These are phyloP conservation scores for Drosophila seclusa DNA, from an alignment of 2,888 invertebrate species.

Conservation along the genomic window DNA sequence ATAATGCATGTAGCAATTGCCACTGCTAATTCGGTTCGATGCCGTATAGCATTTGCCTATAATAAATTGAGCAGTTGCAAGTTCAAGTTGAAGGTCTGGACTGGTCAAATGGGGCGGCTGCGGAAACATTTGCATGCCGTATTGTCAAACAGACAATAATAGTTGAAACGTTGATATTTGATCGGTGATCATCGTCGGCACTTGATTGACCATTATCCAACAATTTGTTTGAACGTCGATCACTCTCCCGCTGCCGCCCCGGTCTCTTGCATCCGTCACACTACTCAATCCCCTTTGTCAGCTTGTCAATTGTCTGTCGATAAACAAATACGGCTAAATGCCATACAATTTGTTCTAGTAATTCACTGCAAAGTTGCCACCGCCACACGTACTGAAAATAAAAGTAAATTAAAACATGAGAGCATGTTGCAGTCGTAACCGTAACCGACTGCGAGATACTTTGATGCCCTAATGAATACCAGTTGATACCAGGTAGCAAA, in stretches of 20 bases:
- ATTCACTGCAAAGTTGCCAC: conserved; percentile 42
- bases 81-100: conserved; percentile 69
- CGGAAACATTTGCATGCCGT: conserved; percentile 27
- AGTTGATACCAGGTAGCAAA: neutral
- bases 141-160: conserved; percentile 23
- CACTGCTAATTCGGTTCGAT: conserved; percentile 58
- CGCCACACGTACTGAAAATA: conserved; percentile 33
- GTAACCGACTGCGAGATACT: neutral
- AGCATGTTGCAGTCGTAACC: neutral
- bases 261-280: neutral
- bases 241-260: neutral
- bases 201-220: conserved; percentile 71
- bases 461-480: neutral
- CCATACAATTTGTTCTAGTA: conserved; percentile 49
- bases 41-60: conserved; percentile 39
- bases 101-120: neutral
- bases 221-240: conserved; percentile 57
- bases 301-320: conserved; percentile 67
- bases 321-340: conserved; percentile 53
- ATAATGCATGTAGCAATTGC: conserved; percentile 63
- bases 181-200: conserved; percentile 38
- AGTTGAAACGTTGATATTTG: conserved; percentile 42
- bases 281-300: neutral
- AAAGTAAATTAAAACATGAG: neutral
- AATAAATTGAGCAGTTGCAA: conserved; percentile 43